Base-by-base conservation (phyloP, 2,113 vertebrate species). In the Glaucidium brasilianum region DNA sequence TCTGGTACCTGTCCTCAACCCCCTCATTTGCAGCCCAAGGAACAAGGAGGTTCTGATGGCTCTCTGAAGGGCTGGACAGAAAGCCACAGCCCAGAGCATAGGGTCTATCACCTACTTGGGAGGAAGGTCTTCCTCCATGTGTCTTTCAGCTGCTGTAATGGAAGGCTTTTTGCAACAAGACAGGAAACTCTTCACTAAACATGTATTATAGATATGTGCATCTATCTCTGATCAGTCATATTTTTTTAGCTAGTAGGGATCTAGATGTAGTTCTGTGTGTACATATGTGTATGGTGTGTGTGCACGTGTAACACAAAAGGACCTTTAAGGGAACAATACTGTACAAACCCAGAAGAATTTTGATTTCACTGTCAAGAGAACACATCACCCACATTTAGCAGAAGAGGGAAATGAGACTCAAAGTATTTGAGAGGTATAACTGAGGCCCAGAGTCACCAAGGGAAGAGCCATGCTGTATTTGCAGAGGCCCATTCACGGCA, bases 41-140 rank as follows among this genome's bases (percentile, higher is more conserved):
- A 68, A 37, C 0, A 0, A 52, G 15, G 29, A 35, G 47, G 10
- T 15, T 27, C 73, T 63, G 43, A 9, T 26, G 23, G 56, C 26
- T 78, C 45, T 56, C 29, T 19, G 2, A 14, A 62, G 53, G 29
- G 45, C 59, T 64, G 55, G 15, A n/a, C 69, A 77, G 41, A 41
- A 74, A 39, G 45, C 34, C 16, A 1, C 0, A 2, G 11, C 34
- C 25, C 29, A 45, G 45, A 71, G 23, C 56, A 10, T 1, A 6
- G 2, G 20, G 47, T 56, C 56, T 9, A 10, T 20, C 47, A 15
- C 1, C 29, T 26, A 0, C 39, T 13, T 50, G 62, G 15, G 29
- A 63, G 8, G 30, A 79, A 79, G 12, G 21, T 47, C 37, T 55
- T 55, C 73, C 18, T 58, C 52, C 25, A 4, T 0, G 10, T 6